A percentile compares a stretch with the other conserved stretches of the same genome.
Conservation (phyloP, 2,888 invertebrate genomes). For the Conus canariensis region DNA sequence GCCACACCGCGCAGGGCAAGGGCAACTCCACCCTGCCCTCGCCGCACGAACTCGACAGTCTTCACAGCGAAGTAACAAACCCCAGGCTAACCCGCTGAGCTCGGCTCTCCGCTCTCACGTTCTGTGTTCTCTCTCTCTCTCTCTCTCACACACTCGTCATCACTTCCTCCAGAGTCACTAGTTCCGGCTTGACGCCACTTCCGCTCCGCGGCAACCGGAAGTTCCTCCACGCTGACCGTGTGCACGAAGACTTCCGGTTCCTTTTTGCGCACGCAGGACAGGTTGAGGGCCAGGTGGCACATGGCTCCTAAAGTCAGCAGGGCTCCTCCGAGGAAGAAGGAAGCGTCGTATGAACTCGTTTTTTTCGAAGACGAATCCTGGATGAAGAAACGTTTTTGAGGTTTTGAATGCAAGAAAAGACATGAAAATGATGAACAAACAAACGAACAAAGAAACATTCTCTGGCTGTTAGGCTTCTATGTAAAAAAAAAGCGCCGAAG, state of each 20-base stretch:
- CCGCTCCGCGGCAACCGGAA: not conserved
- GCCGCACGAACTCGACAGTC: too few relatives aligned
- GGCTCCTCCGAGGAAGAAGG: slow-evolving; percentile 95
- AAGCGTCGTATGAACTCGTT: slow-evolving; percentile 90
- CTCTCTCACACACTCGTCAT: slow-evolving; percentile 25
- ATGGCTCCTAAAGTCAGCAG: slow-evolving; percentile 91
- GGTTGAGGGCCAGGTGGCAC: slow-evolving; percentile 83
- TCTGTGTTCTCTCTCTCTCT: not conserved
- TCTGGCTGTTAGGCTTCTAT: too few relatives aligned
- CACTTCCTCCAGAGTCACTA: slow-evolving; percentile 42
- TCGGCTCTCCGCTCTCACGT: too few relatives aligned
- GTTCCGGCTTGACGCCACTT: slow-evolving; percentile 27
- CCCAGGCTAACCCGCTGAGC: too few relatives aligned
- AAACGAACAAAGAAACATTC: too few relatives aligned
- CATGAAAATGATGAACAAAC: too few relatives aligned
- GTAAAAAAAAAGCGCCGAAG: too few relatives aligned
- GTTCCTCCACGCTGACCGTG: not conserved
- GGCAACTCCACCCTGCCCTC: too few relatives aligned
- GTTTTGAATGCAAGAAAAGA: too few relatives aligned
- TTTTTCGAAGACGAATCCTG: slow-evolving; percentile 94
- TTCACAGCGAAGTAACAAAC: too few relatives aligned
- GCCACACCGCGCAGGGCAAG: too few relatives aligned
- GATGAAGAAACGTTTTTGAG: too few relatives aligned
- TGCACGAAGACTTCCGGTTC: not conserved
- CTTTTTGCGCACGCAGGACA: slow-evolving; percentile 63